phyloP scores from a whole-genome alignment of 1,140 invertebrate species.

The Adoxophyes honmai region DNA sequence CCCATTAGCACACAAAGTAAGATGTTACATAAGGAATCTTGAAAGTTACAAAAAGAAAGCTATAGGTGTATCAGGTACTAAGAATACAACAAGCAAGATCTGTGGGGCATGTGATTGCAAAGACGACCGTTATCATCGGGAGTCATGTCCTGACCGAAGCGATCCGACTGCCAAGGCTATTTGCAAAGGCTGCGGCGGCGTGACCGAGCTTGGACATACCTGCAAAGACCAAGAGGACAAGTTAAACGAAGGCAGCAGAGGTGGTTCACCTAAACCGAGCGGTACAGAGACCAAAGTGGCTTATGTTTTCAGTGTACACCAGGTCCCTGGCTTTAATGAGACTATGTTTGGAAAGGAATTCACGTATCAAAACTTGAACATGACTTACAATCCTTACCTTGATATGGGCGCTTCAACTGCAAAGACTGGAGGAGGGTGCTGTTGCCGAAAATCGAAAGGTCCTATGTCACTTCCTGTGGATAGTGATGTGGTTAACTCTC shows the following conservation, averaged over 20 bases:
- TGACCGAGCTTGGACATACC: constrained; percentile 38
- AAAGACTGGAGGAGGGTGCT: constrained; percentile 17
- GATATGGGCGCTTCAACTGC: too few species aligned
- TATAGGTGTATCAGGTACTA: constrained; percentile 33
- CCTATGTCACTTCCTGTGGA: too few species aligned
- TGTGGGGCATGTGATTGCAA: constrained; percentile 66
- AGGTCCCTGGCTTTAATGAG: constrained; percentile 40
- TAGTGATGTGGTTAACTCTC: background rate
- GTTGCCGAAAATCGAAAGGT: constrained; percentile 18
- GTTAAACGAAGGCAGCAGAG: background rate
- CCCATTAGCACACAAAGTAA: constrained; percentile 62
- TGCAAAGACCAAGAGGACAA: constrained; percentile 49
- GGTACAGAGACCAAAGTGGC: constrained; percentile 46
- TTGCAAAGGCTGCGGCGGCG: constrained; percentile 55
- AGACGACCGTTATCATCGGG: constrained; percentile 62
- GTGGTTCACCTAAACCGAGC: constrained; percentile 41
- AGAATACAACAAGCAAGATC: constrained; percentile 40
- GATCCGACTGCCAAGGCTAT: constrained; percentile 24
- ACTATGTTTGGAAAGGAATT: constrained; percentile 29
- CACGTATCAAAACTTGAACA: constrained; percentile 21
- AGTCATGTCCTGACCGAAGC: constrained; percentile 39
- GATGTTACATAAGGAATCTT: constrained; percentile 59
- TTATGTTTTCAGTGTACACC: constrained; percentile 47
- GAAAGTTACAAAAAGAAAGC: constrained; percentile 57
- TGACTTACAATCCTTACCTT: background rate